Percentiles rank a stretch among this genome's conserved stretches.
These are phyloP conservation scores for Ostrea denselamellosa DNA, from an alignment of 1,140 invertebrate genomes.

Conservation along the genomic window DNA sequence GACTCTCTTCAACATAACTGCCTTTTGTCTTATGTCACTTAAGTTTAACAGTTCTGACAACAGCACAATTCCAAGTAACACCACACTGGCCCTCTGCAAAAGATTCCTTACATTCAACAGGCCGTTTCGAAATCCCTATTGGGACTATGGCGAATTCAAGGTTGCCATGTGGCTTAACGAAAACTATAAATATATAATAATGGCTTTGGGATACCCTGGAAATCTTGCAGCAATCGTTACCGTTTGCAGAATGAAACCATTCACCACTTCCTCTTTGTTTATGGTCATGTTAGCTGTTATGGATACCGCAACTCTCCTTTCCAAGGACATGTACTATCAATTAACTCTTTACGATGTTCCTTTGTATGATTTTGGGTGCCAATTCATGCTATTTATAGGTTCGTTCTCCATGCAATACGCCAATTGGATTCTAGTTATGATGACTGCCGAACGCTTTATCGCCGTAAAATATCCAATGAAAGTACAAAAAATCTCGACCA, in stretches of 20 bases:
- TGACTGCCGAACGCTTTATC: constrained; percentile 71
- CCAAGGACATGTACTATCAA: constrained; percentile 63
- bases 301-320: constrained; percentile 61
- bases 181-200: constrained; percentile 67
- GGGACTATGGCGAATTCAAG: constrained; percentile 51
- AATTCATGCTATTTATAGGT: constrained; percentile 63
- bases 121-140: background rate
- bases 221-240: constrained; percentile 67
- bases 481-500: constrained; percentile 63
- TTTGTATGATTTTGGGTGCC: constrained; percentile 60
- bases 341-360: constrained; percentile 53
- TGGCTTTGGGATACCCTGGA: constrained; percentile 67
- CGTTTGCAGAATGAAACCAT: constrained; percentile 60
- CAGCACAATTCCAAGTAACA: background rate
- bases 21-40: background rate
- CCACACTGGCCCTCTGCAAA: background rate
- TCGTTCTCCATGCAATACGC: constrained; percentile 64
- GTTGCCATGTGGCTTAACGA: constrained; percentile 61
- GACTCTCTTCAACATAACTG: background rate
- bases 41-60: background rate
- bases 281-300: constrained; percentile 64
- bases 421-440: constrained; percentile 72
- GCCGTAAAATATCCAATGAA: constrained; percentile 71
- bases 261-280: constrained; percentile 66
- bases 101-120: background rate